Conservation (phyloP, 2,797 vertebrate genomes). For the Sitta carolinensis region DNA sequence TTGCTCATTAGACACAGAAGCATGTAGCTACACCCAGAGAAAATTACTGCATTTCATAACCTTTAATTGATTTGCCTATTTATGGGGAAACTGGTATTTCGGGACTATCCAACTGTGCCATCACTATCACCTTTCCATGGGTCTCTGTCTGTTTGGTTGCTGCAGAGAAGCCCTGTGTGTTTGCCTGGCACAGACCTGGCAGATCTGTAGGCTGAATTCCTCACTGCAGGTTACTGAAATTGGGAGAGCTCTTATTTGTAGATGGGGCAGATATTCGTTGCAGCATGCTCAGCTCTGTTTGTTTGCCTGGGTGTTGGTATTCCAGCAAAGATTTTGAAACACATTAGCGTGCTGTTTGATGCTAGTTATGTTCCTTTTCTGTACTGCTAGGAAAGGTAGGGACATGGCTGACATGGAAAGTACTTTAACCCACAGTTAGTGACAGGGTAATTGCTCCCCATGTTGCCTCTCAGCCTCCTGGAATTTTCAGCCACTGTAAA, state of each 20-base stretch:
- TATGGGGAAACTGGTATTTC: constrained; percentile 64
- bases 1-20: constrained; percentile 61
- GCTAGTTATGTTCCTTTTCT: background rate
- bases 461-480: background rate
- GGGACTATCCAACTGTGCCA: constrained; percentile 46
- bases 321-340: constrained; percentile 42
- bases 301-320: constrained; percentile 43
- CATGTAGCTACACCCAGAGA: constrained; percentile 62
- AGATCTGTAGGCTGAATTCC: background rate
- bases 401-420: background rate
- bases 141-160: background rate
- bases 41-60: constrained; percentile 68
- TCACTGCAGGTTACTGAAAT: constrained; percentile 43
- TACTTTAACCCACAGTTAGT: background rate
- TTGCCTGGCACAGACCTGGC: background rate
- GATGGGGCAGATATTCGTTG: constrained; percentile 9
- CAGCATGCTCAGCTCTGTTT: constrained; percentile 45
- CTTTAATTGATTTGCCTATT: constrained; percentile 60
- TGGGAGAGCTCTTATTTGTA: background rate
- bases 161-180: background rate
- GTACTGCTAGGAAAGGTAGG: background rate
- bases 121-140: background rate
- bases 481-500: background rate
- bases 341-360: background rate
- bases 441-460: background rate